Evolutionary conservation across 2,113 vertebrate genomes (phyloP).

Genomic region (Bolborhynchus lineola): DNA sequence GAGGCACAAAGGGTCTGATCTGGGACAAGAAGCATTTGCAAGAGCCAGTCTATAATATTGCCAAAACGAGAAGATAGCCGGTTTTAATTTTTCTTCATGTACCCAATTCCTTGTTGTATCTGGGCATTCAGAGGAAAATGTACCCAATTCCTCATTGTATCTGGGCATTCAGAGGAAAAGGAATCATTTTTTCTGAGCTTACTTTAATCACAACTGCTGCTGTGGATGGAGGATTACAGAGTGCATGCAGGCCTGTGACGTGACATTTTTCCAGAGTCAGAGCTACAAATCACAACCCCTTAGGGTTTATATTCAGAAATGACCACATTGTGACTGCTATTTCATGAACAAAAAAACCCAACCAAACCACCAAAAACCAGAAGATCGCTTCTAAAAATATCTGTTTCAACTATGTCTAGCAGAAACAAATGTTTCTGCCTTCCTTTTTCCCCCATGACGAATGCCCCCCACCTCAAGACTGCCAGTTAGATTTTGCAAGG

Average conservation of each 20-base stretch:
- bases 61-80: neutral
- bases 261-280: neutral
- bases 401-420: neutral
- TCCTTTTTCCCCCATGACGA: neutral
- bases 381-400: neutral
- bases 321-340: neutral
- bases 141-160: neutral
- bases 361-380: neutral
- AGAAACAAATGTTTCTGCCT: neutral
- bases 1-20: neutral
- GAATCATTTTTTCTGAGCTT: neutral
- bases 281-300: neutral
- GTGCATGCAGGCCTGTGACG: neutral
- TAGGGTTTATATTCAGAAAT: neutral
- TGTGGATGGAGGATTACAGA: neutral
- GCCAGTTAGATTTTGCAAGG: constrained; percentile 44
- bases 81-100: neutral
- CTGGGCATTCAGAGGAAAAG: neutral
- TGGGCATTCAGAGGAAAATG: neutral
- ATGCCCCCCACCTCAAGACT: neutral
- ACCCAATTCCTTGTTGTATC: neutral
- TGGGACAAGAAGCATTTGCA: accelerated
- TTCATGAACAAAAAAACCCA: neutral
- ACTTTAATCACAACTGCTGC: neutral
- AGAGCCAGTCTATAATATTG: neutral